Conservation (phyloP, 2,888 invertebrate genomes). For the Nowickia ferox region DNA sequence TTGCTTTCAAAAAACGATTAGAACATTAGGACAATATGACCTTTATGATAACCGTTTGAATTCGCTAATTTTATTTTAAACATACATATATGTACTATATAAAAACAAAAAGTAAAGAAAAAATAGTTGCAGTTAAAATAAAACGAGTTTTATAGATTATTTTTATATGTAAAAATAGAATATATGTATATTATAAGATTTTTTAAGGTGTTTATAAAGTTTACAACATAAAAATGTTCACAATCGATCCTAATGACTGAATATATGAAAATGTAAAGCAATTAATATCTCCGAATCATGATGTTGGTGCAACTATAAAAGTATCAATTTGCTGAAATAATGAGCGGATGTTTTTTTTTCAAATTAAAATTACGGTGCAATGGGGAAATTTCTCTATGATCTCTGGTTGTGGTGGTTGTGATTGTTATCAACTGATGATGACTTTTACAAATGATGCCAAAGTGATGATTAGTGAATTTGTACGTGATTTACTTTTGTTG, state of each 20-base stretch:
- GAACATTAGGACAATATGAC: neutral
- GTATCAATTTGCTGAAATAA: conserved; percentile 34
- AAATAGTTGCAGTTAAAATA: conserved; percentile 12
- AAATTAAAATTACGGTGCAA: conserved; percentile 60
- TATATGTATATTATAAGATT: conserved; percentile 40
- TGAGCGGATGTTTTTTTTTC: conserved; percentile 16
- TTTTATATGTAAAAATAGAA: conserved; percentile 39
- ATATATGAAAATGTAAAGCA: conserved; percentile 21
- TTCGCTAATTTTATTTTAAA: no score
- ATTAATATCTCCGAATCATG: conserved; percentile 41
- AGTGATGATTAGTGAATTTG: conserved; percentile 70
- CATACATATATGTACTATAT: neutral
- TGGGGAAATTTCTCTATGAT: conserved; percentile 54
- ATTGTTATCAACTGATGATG: conserved; percentile 67
- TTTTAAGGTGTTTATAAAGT: conserved; percentile 1
- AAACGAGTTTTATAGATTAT: conserved; percentile 40
- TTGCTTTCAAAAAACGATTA: no score
- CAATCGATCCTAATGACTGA: conserved; percentile 34
- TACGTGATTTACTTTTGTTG: conserved; percentile 62
- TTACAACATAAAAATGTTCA: conserved; percentile 45
- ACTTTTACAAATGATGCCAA: conserved; percentile 70
- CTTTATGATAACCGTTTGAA: neutral
- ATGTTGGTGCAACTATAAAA: conserved; percentile 54
- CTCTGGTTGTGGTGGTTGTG: conserved; percentile 49
- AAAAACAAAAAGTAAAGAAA: neutral